These are phyloP conservation scores for Crypturellus tataupa DNA, from an alignment of 2,797 vertebrate genomes.

Conservation along the genomic window DNA sequence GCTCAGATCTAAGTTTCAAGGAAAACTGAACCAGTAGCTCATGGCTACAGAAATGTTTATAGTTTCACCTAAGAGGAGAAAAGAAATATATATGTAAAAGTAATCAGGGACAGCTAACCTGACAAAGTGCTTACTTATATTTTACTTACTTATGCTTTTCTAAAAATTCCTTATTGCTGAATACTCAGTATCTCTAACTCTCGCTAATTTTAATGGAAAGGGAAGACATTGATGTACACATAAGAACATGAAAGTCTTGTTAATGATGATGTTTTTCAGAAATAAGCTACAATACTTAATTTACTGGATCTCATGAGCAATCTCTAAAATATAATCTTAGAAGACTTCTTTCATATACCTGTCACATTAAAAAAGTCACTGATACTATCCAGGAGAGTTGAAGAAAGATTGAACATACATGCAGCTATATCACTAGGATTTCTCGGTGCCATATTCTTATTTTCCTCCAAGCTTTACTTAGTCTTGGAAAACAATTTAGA, in stretches of 20 bases:
- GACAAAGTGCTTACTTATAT: background rate
- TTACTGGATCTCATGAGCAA: background rate
- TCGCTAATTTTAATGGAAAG: background rate
- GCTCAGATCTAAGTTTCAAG: background rate
- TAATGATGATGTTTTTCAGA: background rate
- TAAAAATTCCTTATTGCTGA: background rate
- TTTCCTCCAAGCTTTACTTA: background rate
- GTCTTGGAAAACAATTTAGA: background rate
- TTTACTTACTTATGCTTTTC: background rate
- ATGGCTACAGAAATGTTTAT: background rate
- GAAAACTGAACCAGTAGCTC: background rate
- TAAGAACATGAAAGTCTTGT: accelerated
- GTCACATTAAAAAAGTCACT: background rate
- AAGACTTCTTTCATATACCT: background rate
- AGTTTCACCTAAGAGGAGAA: background rate
- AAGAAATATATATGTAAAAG: background rate
- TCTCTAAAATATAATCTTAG: background rate
- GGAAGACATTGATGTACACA: background rate
- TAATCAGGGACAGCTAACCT: background rate
- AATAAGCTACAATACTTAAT: background rate
- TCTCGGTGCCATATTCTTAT: background rate
- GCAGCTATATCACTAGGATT: background rate
- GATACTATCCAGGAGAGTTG: background rate
- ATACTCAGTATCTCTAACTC: background rate
- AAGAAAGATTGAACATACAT: background rate